These are phyloP conservation scores for Crocodylus rhombifer DNA, from an alignment of 2,797 vertebrate species.

Conservation along the genomic window DNA sequence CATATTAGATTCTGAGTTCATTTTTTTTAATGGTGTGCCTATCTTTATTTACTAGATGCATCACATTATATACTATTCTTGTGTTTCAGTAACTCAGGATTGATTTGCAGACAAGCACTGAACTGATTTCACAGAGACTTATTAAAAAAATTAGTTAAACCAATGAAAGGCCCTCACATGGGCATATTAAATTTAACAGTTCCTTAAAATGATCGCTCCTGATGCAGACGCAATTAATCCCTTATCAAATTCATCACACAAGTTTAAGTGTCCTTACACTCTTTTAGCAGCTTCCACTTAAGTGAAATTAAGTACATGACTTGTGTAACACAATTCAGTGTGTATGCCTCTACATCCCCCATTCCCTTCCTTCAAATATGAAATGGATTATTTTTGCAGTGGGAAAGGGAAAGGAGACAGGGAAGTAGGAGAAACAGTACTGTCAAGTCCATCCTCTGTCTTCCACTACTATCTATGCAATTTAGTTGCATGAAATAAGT, in stretches of 20 bases:
- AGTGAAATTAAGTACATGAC: neutral
- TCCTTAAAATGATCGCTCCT: neutral
- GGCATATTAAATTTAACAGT: neutral
- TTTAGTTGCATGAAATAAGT: neutral
- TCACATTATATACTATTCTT: neutral
- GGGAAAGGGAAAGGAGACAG: neutral
- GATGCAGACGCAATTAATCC: neutral
- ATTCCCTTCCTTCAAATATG: neutral
- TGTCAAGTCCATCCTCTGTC: neutral
- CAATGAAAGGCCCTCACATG: neutral
- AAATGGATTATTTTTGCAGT: neutral
- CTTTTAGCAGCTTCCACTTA: neutral
- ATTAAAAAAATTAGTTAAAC: neutral
- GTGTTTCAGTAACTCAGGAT: neutral
- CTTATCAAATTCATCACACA: conserved; percentile 27
- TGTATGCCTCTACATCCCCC: neutral
- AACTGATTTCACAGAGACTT: neutral
- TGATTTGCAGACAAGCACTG: neutral
- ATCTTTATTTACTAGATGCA: conserved; percentile 3
- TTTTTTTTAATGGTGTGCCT: neutral
- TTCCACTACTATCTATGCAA: neutral
- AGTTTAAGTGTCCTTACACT: neutral
- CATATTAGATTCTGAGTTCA: neutral
- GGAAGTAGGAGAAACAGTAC: neutral
- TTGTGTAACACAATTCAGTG: neutral